Evolutionary conservation across 2,888 invertebrate genomes (phyloP), one percentile per base, ranked within the genome.

Genomic region (Drosophila buzzatii): DNA sequence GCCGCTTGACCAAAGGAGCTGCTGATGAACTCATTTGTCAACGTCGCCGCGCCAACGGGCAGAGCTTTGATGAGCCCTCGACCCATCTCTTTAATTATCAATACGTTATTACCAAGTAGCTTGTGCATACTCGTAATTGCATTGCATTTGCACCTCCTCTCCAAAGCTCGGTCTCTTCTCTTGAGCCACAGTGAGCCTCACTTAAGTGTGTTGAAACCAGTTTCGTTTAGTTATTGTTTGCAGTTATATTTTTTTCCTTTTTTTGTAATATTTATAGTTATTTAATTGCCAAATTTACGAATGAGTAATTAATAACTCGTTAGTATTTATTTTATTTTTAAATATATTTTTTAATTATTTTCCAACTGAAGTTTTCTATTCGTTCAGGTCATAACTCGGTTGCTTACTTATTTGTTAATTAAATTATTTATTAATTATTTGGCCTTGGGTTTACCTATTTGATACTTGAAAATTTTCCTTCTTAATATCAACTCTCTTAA

Each of bases 21-120:
- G 85, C 74, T 85, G 85, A 85, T 89, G 90, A 89, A 87, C 90
- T 80, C 85, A 85, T 85, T 89, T 89, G 85, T 85, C 90, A 89
- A 85, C 63, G 85, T 85, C 85, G 73, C 56, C 59, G 56, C 47
- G 42, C 49, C 37, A 52, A 49, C 67, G 42, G 45, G 39, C 37
- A 57, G 51, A 49, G 59, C 69, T 63, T 61, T 61, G 68, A 70
- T 73, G 79, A 74, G 71, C 68, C 81, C 67, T 65, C 76, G 63
- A 57, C 68, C 72, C 81, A 76, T 81, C 81, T 81, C 82, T 88
- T 90, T 88, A 86, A 86, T 88, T 85, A 85, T 71, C 85, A 76
- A 90, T 86, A 81, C 79, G 66, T 59, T 79, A 58, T 56, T 70
- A 72, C 69, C 76, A 82, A 85, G 79, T 76, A 73, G 78, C 69